Percentiles rank a stretch among this genome's conserved stretches.
Evolutionary conservation across 1,140 invertebrate genomes (phyloP).

Genomic region (Wiebesia pumilae): DNA sequence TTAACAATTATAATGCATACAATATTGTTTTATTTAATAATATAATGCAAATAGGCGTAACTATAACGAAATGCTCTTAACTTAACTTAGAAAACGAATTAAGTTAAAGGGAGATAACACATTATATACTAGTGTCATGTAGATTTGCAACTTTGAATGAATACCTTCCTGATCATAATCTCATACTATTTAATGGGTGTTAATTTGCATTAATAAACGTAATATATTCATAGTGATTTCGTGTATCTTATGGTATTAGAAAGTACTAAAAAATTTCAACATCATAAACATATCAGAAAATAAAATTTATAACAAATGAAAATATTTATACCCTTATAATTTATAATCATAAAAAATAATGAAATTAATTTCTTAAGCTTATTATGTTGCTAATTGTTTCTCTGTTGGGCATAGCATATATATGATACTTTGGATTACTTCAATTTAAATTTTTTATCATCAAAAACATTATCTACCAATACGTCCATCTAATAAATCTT

Average conservation of each 20-base stretch:
- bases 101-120: neutral
- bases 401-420: no score
- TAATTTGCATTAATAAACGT: neutral
- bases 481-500: no score
- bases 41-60: neutral
- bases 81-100: neutral
- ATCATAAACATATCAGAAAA: neutral
- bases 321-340: neutral
- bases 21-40: neutral
- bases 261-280: neutral
- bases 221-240: neutral
- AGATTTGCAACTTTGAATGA: neutral
- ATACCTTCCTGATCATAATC: neutral
- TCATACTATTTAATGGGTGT: neutral
- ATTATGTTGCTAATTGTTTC: no score
- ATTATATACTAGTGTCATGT: neutral
- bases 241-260: neutral
- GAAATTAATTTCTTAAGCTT: neutral
- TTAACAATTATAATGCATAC: neutral
- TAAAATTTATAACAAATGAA: neutral
- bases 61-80: neutral
- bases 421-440: neutral
- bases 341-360: neutral
- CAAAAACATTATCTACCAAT: neutral
- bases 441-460: neutral